These are phyloP conservation scores for Hyposoter didymator DNA, from an alignment of 2,888 invertebrate species.

Conservation along the genomic window DNA sequence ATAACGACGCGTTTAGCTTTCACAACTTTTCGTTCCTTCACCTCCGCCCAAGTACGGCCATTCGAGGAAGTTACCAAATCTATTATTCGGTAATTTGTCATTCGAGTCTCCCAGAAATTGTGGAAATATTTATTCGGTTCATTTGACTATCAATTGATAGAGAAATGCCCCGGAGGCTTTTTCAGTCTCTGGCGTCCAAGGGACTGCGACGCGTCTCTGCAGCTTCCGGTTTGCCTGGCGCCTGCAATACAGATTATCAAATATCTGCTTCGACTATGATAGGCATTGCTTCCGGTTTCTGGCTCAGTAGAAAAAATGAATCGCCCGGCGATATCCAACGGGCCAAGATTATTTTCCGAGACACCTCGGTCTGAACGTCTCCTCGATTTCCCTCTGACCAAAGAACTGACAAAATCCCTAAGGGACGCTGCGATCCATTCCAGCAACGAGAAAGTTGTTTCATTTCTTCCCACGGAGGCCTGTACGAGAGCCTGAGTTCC, in stretches of 20 bases:
- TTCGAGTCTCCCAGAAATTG: background rate
- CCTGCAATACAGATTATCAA: constrained; percentile 63
- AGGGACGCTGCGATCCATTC: constrained; percentile 22
- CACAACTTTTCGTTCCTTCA: constrained; percentile 35
- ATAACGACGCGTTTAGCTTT: constrained; percentile 70
- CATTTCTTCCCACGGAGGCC: constrained; percentile 79
- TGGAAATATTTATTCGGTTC: background rate
- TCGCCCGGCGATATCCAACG: constrained; percentile 42
- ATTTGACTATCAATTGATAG: background rate
- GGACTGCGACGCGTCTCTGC: constrained; percentile 10
- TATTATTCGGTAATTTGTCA: constrained; percentile 1
- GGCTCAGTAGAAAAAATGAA: constrained; percentile 22
- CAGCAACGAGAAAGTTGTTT: constrained; percentile 65
- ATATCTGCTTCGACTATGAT: constrained; percentile 32
- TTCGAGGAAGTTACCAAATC: constrained; percentile 10
- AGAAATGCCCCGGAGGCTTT: background rate
- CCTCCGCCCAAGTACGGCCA: constrained; percentile 14
- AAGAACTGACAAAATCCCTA: constrained; percentile 34
- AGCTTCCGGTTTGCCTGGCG: constrained; percentile 70
- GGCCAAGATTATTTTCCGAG: constrained; percentile 28
- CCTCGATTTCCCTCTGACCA: constrained; percentile 20
- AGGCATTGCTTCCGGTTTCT: constrained; percentile 52
- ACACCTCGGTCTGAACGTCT: constrained; percentile 8
- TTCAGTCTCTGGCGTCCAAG: background rate
- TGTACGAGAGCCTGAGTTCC: constrained; percentile 73